phyloP scores from a whole-genome alignment of 1,140 invertebrate genomes.

The Streblospio benedicti region DNA sequence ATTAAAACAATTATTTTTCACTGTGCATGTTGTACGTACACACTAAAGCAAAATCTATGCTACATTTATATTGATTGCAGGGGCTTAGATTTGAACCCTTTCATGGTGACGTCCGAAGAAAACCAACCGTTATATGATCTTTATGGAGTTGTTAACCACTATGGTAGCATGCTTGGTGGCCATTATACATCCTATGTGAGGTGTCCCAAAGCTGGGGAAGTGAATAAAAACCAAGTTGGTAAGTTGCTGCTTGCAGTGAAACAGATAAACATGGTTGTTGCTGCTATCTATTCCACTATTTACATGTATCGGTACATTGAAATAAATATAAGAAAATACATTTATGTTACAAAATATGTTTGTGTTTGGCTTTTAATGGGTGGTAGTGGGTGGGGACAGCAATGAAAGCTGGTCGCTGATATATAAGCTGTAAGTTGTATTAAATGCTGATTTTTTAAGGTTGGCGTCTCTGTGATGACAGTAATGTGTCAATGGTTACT shows the following conservation, averaged over 20 bases:
- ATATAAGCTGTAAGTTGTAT: neutral
- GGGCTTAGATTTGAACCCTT: constrained; percentile 49
- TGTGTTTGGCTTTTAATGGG: neutral
- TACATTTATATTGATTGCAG: constrained; percentile 22
- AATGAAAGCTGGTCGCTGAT: neutral
- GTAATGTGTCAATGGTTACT: constrained; percentile 36
- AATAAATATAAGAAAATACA: neutral
- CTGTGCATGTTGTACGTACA: too few species aligned
- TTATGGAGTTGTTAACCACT: constrained; percentile 54
- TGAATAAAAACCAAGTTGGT: constrained; percentile 41
- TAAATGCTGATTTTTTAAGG: constrained; percentile 34
- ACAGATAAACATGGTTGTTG: neutral
- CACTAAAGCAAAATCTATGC: too few species aligned
- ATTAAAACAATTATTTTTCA: too few species aligned
- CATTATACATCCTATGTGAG: constrained; percentile 52
- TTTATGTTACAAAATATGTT: neutral
- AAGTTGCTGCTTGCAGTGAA: constrained; percentile 17
- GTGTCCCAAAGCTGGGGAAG: constrained; percentile 29
- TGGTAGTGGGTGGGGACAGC: neutral
- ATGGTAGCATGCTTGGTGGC: constrained; percentile 51
- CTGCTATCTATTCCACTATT: neutral
- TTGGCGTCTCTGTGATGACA: constrained; percentile 51
- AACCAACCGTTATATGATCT: constrained; percentile 50
- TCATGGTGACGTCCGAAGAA: constrained; percentile 22
- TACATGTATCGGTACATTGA: neutral